Percentiles rank a stretch among this genome's conserved stretches.
These are phyloP conservation scores for Adelges cooleyi DNA, from an alignment of 1,140 invertebrate genomes.

Conservation along the genomic window DNA sequence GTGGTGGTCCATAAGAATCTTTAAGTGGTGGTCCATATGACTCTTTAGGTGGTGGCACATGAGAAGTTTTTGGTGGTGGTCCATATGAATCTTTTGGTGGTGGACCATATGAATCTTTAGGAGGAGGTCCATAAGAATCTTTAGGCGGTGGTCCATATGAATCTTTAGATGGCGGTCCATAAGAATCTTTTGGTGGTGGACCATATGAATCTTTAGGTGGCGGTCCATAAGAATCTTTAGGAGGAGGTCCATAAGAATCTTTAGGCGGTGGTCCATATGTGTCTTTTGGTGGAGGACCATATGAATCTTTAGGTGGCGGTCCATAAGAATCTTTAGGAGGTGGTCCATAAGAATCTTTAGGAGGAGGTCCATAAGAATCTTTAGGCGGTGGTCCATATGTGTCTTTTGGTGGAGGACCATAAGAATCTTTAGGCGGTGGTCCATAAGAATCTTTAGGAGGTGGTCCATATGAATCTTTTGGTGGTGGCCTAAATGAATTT, in stretches of 20 bases:
- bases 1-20: conserved; percentile 37
- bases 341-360: conserved; percentile 27
- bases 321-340: neutral
- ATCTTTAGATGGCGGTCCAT: neutral
- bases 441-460: neutral
- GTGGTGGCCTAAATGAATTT: neutral
- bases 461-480: neutral
- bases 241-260: conserved; percentile 38
- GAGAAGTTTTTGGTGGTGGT: neutral
- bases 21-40: neutral
- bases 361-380: too few species aligned
- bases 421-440: neutral
- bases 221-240: conserved; percentile 30
- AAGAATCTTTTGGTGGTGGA: neutral
- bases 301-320: conserved; percentile 1
- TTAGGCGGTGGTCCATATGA: conserved; percentile 10
- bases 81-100: neutral
- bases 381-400: neutral
- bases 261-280: neutral
- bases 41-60: neutral
- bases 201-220: neutral
- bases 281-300: conserved; percentile 14
- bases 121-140: conserved; percentile 9
- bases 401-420: neutral
- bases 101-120: neutral